Percentiles rank a stretch among this genome's conserved stretches.
These are phyloP conservation scores for Sarcophilus harrisii DNA, from an alignment of 2,797 vertebrate genomes.

Conservation along the genomic window DNA sequence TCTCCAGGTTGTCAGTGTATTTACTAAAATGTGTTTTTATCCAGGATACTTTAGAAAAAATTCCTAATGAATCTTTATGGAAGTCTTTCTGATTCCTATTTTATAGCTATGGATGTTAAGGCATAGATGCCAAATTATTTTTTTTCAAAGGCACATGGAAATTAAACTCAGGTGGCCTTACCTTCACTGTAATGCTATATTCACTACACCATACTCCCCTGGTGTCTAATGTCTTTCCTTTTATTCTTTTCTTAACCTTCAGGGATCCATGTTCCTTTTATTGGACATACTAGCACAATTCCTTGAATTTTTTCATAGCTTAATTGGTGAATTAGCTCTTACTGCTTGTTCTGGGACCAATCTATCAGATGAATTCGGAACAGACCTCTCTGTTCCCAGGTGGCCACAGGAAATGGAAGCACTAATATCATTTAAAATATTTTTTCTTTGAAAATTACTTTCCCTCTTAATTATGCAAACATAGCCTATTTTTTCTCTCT, in stretches of 20 bases:
- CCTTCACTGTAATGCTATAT: not conserved
- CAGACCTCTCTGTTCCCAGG: slow-evolving; percentile 34
- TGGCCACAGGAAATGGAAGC: slow-evolving; percentile 47
- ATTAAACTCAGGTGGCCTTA: not conserved
- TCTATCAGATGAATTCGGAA: slow-evolving; percentile 14
- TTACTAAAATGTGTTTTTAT: not conserved
- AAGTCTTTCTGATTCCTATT: not conserved
- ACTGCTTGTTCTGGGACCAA: slow-evolving; percentile 47
- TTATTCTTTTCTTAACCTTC: slow-evolving; percentile 20
- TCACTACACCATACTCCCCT: not conserved
- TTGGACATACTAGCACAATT: slow-evolving; percentile 53
- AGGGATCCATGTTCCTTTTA: slow-evolving; percentile 50
- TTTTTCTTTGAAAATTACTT: slow-evolving; percentile 63
- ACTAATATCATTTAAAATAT: slow-evolving; percentile 54
- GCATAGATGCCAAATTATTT: not conserved
- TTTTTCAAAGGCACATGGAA: not conserved
- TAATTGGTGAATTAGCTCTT: slow-evolving; percentile 57
- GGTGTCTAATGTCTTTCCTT: not conserved
- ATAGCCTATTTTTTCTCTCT: slow-evolving; percentile 32
- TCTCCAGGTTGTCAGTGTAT: not conserved
- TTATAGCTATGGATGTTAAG: slow-evolving; percentile 4
- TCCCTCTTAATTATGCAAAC: slow-evolving; percentile 56
- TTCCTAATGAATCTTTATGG: slow-evolving; percentile 20
- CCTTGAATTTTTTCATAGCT: slow-evolving; percentile 57
- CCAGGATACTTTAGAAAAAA: not conserved